Conservation (phyloP, 2,113 vertebrate genomes). For the Sinocyclocheilus anshuiensis region DNA sequence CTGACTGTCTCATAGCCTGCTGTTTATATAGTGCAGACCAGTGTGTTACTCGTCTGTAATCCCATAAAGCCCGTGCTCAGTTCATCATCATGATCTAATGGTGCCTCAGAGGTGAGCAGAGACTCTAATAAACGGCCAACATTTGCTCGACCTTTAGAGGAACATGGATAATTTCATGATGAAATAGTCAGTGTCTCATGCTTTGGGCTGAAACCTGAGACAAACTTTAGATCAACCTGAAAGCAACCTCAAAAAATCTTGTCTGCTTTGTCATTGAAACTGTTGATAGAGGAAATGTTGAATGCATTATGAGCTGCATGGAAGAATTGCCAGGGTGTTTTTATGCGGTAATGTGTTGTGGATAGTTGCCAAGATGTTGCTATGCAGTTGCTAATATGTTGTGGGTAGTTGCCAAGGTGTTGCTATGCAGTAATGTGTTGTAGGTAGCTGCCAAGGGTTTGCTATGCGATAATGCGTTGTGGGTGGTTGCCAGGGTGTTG, state of each 20-base stretch:
- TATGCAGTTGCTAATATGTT: no score
- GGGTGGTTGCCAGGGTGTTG: not conserved
- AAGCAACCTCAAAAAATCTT: not conserved
- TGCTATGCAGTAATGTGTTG: no score
- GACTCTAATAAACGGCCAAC: not conserved
- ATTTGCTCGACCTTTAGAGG: conserved; percentile 6
- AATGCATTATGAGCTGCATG: not conserved
- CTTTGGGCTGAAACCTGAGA: not conserved
- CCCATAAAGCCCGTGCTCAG: not conserved
- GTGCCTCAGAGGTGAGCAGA: not conserved
- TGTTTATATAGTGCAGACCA: conserved; percentile 1
- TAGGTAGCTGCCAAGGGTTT: no score
- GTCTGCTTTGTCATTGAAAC: not conserved
- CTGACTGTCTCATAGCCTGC: conserved; percentile 9
- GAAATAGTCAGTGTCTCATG: not conserved
- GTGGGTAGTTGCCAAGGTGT: no score
- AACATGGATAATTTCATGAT: not conserved
- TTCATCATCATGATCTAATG: not conserved
- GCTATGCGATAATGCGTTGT: not conserved
- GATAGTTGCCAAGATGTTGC: no score
- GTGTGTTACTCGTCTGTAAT: not conserved
- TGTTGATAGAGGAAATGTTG: not conserved
- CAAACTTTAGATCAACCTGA: not conserved
- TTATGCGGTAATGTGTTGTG: not conserved
- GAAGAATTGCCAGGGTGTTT: not conserved